Base-by-base conservation (phyloP, 2,113 vertebrate genomes). In the Datnioides undecimradiatus region DNA sequence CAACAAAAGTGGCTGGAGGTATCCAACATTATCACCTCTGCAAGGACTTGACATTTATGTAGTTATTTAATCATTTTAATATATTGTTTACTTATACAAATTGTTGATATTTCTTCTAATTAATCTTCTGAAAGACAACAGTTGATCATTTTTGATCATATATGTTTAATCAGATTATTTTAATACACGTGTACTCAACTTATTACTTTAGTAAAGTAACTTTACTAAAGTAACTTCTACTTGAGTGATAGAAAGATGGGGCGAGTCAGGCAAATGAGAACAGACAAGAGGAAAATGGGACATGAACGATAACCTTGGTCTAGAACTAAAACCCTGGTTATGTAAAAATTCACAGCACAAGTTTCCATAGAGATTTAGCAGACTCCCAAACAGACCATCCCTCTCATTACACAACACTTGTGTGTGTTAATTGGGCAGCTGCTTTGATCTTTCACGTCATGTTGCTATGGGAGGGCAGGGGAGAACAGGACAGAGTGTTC, bases 401-500 rank as follows among this genome's bases (percentile, higher is more conserved):
- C 25, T 69, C 16, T 81, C 38, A 64, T 69, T 80, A 40, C 46
- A 65, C 69, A 78, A 0, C 66, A 27, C 19, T 48, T 52, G 62
- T 51, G 67, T 52, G 49, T 70, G 76, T 85, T 85, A 83, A 90
- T 82, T 76, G 66, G 19, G 45, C 80, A 64, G 58, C 70, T 86
- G 81, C 81, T 80, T 86, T 82, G 76, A 87, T 74, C 76, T 60
- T 80, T 64, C 23, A 23, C 57, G 8, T 88, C 82, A 86, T 34
- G 82, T 90, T 88, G 84, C 86, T 51, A 82, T 80, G 88, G 84
- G 46, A 81, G 74, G 52, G 41, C 69, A 63, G 59, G 45, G 71
- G 65, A 84, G 59, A 80, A 72, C 54, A 79, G 83, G 73, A 82
- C 85, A 80, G 46, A 27, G 72, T 84, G 87, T 87, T 81, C 87